Evolutionary conservation across 1,140 invertebrate genomes (phyloP).

Genomic region (Xylocopa sonorina): DNA sequence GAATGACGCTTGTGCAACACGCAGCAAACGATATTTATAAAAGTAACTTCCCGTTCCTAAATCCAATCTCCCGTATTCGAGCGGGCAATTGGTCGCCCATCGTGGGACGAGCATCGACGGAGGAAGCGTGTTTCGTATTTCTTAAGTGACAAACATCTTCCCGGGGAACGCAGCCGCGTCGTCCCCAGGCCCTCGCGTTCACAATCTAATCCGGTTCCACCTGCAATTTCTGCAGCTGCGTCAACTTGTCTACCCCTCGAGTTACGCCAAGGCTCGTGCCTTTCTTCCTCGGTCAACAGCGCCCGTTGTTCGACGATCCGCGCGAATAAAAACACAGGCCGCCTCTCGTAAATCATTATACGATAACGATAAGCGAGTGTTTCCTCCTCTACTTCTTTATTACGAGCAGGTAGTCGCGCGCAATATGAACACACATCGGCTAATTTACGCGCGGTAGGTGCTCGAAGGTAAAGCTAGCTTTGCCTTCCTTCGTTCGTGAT

Average conservation of each 20-base stretch:
- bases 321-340: slow-evolving; percentile 55
- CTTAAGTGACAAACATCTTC: neutral
- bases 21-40: neutral
- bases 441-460: too few relatives aligned
- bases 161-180: neutral
- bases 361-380: too few relatives aligned
- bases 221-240: slow-evolving; percentile 49
- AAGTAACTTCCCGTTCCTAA: neutral
- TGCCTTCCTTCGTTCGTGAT: too few relatives aligned
- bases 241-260: slow-evolving; percentile 44
- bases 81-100: neutral
- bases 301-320: slow-evolving; percentile 44
- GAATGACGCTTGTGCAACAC: neutral
- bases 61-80: neutral
- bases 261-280: neutral
- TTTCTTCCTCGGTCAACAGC: slow-evolving; percentile 51
- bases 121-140: neutral
- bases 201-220: slow-evolving; percentile 56
- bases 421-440: too few relatives aligned
- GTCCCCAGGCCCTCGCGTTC: slow-evolving; percentile 8
- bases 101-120: neutral
- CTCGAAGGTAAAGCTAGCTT: too few relatives aligned
- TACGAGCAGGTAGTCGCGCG: too few relatives aligned
- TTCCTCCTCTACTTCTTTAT: too few relatives aligned
- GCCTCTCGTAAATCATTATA: too few relatives aligned